Percentiles rank a stretch among this genome's conserved stretches.
These are phyloP conservation scores for Erythrocercus mccallii DNA, from an alignment of 2,113 vertebrate genomes.

Conservation along the genomic window DNA sequence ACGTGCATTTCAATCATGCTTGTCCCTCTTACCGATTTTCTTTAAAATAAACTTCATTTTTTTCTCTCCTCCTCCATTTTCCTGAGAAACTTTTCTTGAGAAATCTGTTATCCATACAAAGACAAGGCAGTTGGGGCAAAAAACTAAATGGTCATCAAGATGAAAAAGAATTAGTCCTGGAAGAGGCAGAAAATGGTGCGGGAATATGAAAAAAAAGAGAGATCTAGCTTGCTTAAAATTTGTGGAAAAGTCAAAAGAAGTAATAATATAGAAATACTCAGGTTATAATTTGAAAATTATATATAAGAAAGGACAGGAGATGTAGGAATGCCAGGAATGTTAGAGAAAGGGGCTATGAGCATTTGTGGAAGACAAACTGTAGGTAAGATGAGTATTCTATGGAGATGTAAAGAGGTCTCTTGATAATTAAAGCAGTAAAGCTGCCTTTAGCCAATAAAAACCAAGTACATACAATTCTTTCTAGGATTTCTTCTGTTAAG, in stretches of 20 bases:
- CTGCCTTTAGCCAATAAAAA: neutral
- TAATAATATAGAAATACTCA: neutral
- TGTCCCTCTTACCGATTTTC: neutral
- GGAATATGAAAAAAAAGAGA: neutral
- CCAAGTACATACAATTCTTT: neutral
- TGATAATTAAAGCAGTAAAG: neutral
- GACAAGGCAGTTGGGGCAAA: neutral
- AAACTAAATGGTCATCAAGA: neutral
- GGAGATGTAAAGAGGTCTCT: neutral
- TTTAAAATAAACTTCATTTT: neutral
- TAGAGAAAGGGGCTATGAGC: neutral
- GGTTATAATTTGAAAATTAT: neutral
- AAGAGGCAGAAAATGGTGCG: neutral
- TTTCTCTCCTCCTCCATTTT: neutral
- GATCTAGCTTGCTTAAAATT: neutral
- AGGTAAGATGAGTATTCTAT: neutral
- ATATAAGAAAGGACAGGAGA: neutral
- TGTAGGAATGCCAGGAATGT: neutral
- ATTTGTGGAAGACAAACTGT: neutral
- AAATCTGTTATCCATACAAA: neutral
- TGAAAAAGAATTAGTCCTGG: neutral
- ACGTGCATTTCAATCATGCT: neutral
- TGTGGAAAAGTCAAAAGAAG: neutral
- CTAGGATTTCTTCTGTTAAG: neutral
- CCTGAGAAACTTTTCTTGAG: neutral